phyloP scores from a whole-genome alignment of 2,888 invertebrate species.

The Phyto melanocephala region DNA sequence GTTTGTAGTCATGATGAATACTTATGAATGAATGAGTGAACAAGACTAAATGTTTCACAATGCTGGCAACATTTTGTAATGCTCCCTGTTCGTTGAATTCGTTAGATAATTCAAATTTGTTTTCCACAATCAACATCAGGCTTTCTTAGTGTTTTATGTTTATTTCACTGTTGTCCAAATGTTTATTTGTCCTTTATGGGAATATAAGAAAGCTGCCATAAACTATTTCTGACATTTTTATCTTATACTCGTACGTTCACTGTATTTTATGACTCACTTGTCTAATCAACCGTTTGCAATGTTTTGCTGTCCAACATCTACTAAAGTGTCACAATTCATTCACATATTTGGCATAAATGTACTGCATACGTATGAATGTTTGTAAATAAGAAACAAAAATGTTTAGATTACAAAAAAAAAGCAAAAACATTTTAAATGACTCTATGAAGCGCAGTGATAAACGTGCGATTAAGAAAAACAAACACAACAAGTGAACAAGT shows the following conservation, averaged over 20 bases:
- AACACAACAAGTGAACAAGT: slow-evolving; percentile 68
- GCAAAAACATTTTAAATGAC: slow-evolving; percentile 27
- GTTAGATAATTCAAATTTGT: slow-evolving; percentile 1
- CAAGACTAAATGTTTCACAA: background rate
- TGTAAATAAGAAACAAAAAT: no score
- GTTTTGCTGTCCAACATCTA: slow-evolving; percentile 27
- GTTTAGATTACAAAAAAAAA: no score
- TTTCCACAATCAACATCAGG: background rate
- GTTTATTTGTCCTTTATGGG: slow-evolving; percentile 1
- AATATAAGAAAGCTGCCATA: slow-evolving; percentile 20
- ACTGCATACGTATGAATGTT: no score
- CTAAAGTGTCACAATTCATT: slow-evolving; percentile 46
- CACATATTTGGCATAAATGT: background rate
- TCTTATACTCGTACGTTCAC: slow-evolving; percentile 29
- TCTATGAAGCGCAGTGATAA: slow-evolving; percentile 38
- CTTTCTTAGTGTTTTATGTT: background rate
- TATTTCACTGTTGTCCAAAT: background rate
- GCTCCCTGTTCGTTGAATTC: background rate
- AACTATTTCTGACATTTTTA: slow-evolving; percentile 47
- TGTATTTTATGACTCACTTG: slow-evolving; percentile 61
- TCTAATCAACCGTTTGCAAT: slow-evolving; percentile 59
- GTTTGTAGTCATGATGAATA: slow-evolving; percentile 48
- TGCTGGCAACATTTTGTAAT: background rate
- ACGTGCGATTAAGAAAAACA: slow-evolving; percentile 24
- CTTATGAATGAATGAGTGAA: slow-evolving; percentile 15